Conservation (phyloP, 2,113 vertebrate species). For the Psittacula cyanocephala region DNA sequence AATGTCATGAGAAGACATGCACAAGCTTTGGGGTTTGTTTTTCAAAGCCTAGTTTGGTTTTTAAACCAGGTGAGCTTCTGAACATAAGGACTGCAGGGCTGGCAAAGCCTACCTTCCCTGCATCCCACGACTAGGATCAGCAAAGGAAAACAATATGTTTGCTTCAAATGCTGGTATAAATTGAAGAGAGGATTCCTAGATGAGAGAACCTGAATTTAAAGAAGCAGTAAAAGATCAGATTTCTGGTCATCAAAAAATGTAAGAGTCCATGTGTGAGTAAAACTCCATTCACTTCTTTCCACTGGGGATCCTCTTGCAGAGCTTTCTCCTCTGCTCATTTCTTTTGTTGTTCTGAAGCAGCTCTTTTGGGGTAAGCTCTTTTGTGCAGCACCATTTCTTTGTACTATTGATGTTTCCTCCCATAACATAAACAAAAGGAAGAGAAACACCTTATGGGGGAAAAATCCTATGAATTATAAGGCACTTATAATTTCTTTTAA, state of each 20-base stretch:
- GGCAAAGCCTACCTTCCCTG: not conserved
- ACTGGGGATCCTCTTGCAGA: not conserved
- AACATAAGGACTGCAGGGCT: not conserved
- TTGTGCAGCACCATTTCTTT: not conserved
- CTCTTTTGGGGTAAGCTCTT: not conserved
- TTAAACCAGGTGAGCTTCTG: not conserved
- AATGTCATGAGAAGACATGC: not conserved
- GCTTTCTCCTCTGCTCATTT: conserved; percentile 17
- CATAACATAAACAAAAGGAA: not conserved
- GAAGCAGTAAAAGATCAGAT: not conserved
- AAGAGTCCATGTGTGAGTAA: not conserved
- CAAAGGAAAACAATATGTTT: not conserved
- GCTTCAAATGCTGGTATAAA: not conserved
- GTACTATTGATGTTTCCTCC: not conserved
- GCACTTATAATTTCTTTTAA: not conserved
- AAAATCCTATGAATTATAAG: not conserved
- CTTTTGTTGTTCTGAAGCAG: not conserved
- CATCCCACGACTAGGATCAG: not conserved
- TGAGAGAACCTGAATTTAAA: not conserved
- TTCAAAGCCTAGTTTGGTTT: not conserved
- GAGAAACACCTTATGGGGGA: not conserved
- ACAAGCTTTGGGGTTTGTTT: not conserved
- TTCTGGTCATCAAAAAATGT: not conserved
- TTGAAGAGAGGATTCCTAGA: not conserved
- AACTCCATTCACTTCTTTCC: not conserved